Conservation (phyloP, 2,888 invertebrate genomes). For the Ophioninae sp. region DNA sequence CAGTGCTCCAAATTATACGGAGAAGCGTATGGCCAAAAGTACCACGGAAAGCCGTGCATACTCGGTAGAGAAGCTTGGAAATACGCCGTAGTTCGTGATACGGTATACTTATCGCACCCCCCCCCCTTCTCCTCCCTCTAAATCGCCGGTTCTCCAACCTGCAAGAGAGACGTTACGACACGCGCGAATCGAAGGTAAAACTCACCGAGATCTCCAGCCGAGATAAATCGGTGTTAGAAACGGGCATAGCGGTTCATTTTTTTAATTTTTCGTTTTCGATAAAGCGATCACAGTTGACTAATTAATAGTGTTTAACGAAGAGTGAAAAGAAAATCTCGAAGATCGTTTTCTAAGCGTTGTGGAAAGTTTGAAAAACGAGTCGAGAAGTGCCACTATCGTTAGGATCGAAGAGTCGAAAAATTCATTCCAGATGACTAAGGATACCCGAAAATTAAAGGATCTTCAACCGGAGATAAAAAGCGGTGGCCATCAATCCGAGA, state of each 20-base stretch:
- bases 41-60: background rate
- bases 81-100: background rate
- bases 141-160: background rate
- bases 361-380: conserved; percentile 47
- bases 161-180: too few species aligned
- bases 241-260: too few species aligned
- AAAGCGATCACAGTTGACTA: background rate
- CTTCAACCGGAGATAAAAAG: background rate
- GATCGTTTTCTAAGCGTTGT: conserved; percentile 1
- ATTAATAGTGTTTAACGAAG: conserved; percentile 37
- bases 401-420: conserved; percentile 59
- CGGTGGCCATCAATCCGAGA: conserved; percentile 31
- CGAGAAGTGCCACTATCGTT: conserved; percentile 47
- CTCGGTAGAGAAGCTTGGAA: background rate
- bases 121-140: background rate
- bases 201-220: too few species aligned
- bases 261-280: too few species aligned
- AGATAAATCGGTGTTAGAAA: too few species aligned
- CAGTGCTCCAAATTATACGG: conserved; percentile 79
- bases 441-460: conserved; percentile 54
- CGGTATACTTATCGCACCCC: conserved; percentile 4
- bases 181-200: too few species aligned
- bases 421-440: conserved; percentile 52
- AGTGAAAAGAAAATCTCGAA: background rate
- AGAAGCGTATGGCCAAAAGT: conserved; percentile 67